Evolutionary conservation across 2,888 invertebrate species (phyloP), one percentile per base, ranked within the genome.

Genomic region (Parnassius smintheus): DNA sequence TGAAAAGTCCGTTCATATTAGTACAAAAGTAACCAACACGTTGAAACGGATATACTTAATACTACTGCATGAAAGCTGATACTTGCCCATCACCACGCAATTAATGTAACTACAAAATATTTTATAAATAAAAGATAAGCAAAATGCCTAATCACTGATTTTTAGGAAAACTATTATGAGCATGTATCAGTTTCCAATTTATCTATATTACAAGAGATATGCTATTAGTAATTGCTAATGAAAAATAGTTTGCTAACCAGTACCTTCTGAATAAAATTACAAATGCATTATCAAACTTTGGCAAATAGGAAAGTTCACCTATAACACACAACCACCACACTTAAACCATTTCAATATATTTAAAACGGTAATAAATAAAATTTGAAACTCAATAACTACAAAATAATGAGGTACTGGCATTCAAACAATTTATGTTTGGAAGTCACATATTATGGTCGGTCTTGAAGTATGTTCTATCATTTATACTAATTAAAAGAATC

Each of bases 251-350:
- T 78, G 78, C 72, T 68, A 72, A 83, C 84, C 88, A 88, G 88
- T 85, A 88, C 82, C 72, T 62, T 73, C 44, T n/a, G 66, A 75
- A 77, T 80, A 81, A 80, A 74, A 82, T 81, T 80, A 86, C 76
- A 88, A 90, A 88, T 89, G 86, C 88, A 85, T 65, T 56, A 72
- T 70, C 76, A 77, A 75, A 81, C 89, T 91, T 90, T 90, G 91
- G 90, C 86, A 84, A 86, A 79, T 76, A 77, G 73, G 75, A 81
- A 75, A 73, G 69, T 72, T 72, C 59, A 50, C 62, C 51, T 71
- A 73, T 66, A 71, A 78, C 70, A 66, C 74, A 79, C 80, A 82
- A 85, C 80, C 80, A 69, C 18, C 18, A 18, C 18, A 18, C 18
- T 18, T 18, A 66, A 68, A 77, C 74, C 67, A 70, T 70, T 66